Base-by-base conservation (phyloP, 2,797 vertebrate genomes). In the Pangasius mekongensis region DNA sequence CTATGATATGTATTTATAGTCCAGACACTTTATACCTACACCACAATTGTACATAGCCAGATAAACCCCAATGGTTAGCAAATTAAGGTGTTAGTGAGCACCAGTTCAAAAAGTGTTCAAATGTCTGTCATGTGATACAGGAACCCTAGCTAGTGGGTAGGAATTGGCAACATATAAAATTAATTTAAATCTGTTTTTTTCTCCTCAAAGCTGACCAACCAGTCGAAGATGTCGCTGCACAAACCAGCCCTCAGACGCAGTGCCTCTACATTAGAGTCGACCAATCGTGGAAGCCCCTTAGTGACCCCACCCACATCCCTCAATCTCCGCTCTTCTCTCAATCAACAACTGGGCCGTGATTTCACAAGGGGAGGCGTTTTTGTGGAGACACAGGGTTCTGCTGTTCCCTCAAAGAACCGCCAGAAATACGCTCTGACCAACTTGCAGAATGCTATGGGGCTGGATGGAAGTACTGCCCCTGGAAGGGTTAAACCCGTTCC, bases 281-380 rank as follows among this genome's bases (percentile, higher is more conserved):
- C 95, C 87, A 98, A 97, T 93, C 97, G 97, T 86, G 95, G 96
- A 64, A 93, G 92, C 84, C 90, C 97, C 0, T 91, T 94, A 0
- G 91, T 97, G 91, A 96, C 95, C 2, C 98, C 98, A 0, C 98
- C 99, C 0, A 98, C 96, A 88, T 98, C 97, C 24, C 97, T 99
- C 14, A 97, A 96, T 90, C 97, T 99, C 66, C 97, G 98, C 62
- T 97, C 98, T 11, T 99, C 99, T 0, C 98, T 98, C 92, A 99
- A 99, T 84, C 98, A 99, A 88, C 96, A 99, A 22, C 93, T 99
- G 39, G 98, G 98, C 0, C 95, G 97, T 0, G 98, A 99, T 22
- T 95, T 97, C 86, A 95, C 96, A 22, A 96, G 94, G 73, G 95
- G 95, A 89, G 93, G 95, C 20, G 95, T 66, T n/a, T 85, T 95